Conservation (phyloP, 2,113 vertebrate species). For the Nothocercus julius region DNA sequence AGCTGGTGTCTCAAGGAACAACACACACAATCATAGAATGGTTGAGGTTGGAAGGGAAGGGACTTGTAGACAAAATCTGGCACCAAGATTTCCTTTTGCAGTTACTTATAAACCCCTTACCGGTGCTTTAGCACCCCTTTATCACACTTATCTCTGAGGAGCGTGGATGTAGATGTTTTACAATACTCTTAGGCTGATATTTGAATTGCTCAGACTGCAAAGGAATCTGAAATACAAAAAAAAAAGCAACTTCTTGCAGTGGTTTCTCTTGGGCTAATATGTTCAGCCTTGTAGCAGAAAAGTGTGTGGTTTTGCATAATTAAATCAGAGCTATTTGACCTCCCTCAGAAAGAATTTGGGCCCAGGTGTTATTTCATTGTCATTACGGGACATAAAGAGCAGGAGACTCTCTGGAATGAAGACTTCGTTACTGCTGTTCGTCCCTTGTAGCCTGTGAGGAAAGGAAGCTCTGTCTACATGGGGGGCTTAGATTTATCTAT, state of each 20-base stretch:
- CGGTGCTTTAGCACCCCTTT: background rate
- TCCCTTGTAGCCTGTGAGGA: background rate
- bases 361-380: background rate
- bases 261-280: background rate
- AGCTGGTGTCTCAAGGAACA: background rate
- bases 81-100: fast-evolving
- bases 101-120: fast-evolving
- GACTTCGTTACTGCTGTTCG: background rate
- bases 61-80: background rate
- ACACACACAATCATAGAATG: background rate
- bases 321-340: background rate
- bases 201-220: background rate
- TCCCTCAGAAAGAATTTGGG: background rate
- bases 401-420: background rate
- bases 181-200: background rate
- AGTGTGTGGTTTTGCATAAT: background rate
- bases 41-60: background rate
- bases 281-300: background rate
- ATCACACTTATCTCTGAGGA: background rate
- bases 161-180: background rate
- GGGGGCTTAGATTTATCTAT: background rate
- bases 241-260: background rate
- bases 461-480: background rate
- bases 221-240: background rate
- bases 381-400: background rate